These are phyloP conservation scores for Acanthis flammea DNA, from an alignment of 2,797 vertebrate genomes.

Conservation along the genomic window DNA sequence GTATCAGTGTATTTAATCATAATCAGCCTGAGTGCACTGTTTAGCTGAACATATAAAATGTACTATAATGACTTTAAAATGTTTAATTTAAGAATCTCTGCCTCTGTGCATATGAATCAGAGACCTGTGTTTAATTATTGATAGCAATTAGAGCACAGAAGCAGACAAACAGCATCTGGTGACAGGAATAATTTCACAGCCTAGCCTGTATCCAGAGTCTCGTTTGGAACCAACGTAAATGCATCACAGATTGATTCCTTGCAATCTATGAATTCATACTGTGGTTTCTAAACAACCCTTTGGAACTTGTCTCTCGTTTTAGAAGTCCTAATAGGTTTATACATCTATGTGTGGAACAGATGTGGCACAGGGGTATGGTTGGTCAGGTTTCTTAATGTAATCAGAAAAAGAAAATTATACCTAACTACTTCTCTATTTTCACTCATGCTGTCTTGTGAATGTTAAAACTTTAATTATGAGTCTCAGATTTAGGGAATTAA, in stretches of 20 bases:
- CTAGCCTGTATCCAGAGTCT: not conserved
- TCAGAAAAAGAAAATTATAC: not conserved
- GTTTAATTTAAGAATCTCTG: conserved; percentile 78
- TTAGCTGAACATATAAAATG: conserved; percentile 74
- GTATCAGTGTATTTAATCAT: conserved; percentile 72
- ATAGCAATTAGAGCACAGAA: conserved; percentile 76
- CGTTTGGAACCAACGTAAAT: conserved; percentile 11
- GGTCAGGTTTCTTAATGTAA: not conserved
- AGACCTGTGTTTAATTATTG: conserved; percentile 79
- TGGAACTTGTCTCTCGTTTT: not conserved
- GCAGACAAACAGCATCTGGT: conserved; percentile 80
- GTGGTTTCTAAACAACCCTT: not conserved
- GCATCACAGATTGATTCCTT: conserved; percentile 31
- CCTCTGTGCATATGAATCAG: conserved; percentile 76
- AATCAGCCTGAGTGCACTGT: conserved; percentile 63
- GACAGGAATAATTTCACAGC: conserved; percentile 56
- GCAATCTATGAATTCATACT: not conserved
- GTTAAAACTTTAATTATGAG: not conserved
- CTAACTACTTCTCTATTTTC: not conserved
- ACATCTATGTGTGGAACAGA: not conserved
- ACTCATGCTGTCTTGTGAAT: not conserved
- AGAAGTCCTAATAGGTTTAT: not conserved
- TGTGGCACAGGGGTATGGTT: not conserved
- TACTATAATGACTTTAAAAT: conserved; percentile 76
- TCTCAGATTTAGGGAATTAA: not conserved